These are phyloP conservation scores for Promerops cafer DNA, from an alignment of 2,113 vertebrate genomes.

Conservation along the genomic window DNA sequence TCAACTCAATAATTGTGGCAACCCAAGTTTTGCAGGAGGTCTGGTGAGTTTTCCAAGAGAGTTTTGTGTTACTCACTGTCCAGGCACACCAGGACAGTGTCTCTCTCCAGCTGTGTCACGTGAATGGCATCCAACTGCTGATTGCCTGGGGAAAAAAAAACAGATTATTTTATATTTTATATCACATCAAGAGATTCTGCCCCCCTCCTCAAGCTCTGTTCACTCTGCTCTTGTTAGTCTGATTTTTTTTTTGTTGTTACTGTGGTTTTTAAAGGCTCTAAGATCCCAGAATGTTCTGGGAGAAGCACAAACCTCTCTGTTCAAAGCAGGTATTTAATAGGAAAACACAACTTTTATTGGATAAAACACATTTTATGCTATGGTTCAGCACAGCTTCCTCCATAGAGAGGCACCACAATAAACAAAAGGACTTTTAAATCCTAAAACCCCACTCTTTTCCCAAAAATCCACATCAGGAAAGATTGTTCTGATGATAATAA, in stretches of 20 bases:
- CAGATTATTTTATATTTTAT: neutral
- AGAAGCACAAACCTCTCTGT: neutral
- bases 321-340: neutral
- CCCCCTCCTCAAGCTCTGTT: neutral
- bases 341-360: neutral
- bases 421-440: neutral
- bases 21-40: neutral
- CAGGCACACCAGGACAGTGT: slow-evolving; percentile 95
- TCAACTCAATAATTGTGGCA: neutral
- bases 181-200: neutral
- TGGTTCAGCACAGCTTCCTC: neutral
- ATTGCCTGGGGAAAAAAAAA: slow-evolving; percentile 64
- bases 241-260: neutral
- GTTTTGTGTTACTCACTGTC: slow-evolving; percentile 83
- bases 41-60: neutral
- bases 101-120: slow-evolving; percentile 94
- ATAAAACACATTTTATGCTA: neutral
- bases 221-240: neutral
- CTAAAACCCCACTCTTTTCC: neutral
- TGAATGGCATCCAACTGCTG: slow-evolving; percentile 94
- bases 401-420: fast-evolving
- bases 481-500: neutral
- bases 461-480: neutral
- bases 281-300: neutral
- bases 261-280: neutral